Evolutionary conservation across 2,888 invertebrate genomes (phyloP).

Genomic region (Himalopsyche anomala): DNA sequence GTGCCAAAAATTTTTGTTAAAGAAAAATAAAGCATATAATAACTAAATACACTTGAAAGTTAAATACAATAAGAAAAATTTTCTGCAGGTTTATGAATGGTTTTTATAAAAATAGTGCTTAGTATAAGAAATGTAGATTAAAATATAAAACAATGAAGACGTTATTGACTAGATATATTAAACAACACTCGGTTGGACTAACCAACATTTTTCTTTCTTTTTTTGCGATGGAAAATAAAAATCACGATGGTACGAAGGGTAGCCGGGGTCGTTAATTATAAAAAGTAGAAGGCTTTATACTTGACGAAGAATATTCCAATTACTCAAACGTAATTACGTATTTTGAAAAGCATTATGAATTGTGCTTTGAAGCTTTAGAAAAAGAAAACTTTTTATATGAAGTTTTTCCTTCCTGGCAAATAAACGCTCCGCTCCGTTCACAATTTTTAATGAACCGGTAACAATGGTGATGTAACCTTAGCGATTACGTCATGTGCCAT

Average conservation of each 20-base stretch:
- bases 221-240: not conserved
- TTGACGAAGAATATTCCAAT: slow-evolving; percentile 20
- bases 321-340: slow-evolving; percentile 30
- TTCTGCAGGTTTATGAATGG: too few species aligned
- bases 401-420: slow-evolving; percentile 24
- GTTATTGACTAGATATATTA: too few species aligned
- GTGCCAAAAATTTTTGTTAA: too few species aligned
- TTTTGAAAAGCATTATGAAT: slow-evolving; percentile 20
- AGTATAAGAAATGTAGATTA: too few species aligned
- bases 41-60: too few species aligned
- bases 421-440: not conserved
- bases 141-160: too few species aligned
- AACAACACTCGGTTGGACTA: too few species aligned
- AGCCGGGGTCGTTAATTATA: slow-evolving; percentile 18
- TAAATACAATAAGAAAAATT: too few species aligned
- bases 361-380: slow-evolving; percentile 25
- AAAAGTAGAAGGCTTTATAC: slow-evolving; percentile 17
- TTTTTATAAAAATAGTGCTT: too few species aligned
- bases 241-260: slow-evolving; percentile 25
- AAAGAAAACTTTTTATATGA: slow-evolving; percentile 15
- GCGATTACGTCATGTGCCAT: not conserved
- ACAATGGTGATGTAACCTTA: slow-evolving; percentile 15
- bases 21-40: too few species aligned
- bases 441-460: slow-evolving; percentile 26
- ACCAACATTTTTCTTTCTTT: not conserved